Evolutionary conservation across 2,113 vertebrate genomes (phyloP), one percentile per base, ranked within the genome.

Genomic region (Aegotheles bennettii): DNA sequence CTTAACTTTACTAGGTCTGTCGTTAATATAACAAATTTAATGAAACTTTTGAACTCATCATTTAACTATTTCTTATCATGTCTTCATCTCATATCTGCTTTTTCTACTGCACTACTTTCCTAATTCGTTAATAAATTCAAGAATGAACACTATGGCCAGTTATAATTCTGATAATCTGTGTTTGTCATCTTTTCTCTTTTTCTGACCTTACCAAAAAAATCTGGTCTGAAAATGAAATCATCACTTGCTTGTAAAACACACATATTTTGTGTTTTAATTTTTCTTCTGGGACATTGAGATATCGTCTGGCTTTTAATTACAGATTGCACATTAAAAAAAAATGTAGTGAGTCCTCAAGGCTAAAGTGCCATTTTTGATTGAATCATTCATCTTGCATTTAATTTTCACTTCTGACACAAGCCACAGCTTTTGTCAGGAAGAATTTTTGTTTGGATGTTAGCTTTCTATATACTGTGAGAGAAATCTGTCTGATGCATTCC

Each of bases 391-490:
- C 81, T 88, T 91, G 60, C 82, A 93, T 91, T 94, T 95, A 87
- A 97, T 96, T 95, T 97, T 93, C 84, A 50, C 29, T 93, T 87
- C 54, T 96, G 92, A 97, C 88, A 94, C 67, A 95, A 93, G 71
- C 74, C 84, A 91, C 73, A 95, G 64, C 68, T 92, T 97, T 92
- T 95, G 91, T 95, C 93, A 89, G 35, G 79, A 91, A 74, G 17
- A 79, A 95, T 97, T 90, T 76, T 81, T 79, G 48, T 90, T 94
- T 93, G n/a, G 33, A 96, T 93, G 42, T 81, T 89, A 67, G 59
- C 20, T 89, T 93, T 93, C 65, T 51, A 69, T 59, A 74, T 56
- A 94, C 65, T 9, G 2, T 3, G 11, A 89, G 48, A 92, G 84
- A 96, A 96, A 73, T 84, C 83, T 89, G 78, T 90, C 87, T 89